Conservation (phyloP, 1,140 invertebrate species). For the Melanaphis sacchari region DNA sequence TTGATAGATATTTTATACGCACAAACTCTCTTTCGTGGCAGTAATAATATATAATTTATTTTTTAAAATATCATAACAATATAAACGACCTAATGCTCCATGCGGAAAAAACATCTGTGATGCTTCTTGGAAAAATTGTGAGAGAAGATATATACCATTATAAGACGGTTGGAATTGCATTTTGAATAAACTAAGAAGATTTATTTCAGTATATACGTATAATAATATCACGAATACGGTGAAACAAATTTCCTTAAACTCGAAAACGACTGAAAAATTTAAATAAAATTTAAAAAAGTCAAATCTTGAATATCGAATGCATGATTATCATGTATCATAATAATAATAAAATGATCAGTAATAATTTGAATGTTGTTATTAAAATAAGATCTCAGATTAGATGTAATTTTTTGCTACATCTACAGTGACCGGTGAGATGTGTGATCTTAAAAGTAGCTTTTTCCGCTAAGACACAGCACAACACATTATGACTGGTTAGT, state of each 20-base stretch:
- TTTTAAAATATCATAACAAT: conserved; percentile 9
- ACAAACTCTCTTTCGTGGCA: not conserved
- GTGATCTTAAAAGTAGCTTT: too few relatives aligned
- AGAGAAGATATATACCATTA: not conserved
- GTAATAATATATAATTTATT: not conserved
- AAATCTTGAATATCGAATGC: not conserved
- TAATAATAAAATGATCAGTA: not conserved
- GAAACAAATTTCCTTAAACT: not conserved
- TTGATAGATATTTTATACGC: not conserved
- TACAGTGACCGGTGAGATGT: not conserved
- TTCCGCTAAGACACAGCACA: too few relatives aligned
- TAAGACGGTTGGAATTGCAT: not conserved
- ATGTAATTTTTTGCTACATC: not conserved
- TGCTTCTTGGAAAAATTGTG: not conserved
- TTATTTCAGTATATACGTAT: not conserved
- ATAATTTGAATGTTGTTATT: not conserved
- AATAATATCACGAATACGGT: not conserved
- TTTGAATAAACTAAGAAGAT: not conserved
- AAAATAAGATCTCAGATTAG: not conserved
- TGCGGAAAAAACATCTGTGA: not conserved
- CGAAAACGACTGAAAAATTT: not conserved
- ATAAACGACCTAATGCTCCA: not conserved
- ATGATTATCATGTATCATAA: not conserved
- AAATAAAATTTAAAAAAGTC: too few relatives aligned
- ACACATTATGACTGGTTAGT: too few relatives aligned